Base-by-base conservation (phyloP, 2,888 invertebrate species). In the Chorisops tibialis region DNA sequence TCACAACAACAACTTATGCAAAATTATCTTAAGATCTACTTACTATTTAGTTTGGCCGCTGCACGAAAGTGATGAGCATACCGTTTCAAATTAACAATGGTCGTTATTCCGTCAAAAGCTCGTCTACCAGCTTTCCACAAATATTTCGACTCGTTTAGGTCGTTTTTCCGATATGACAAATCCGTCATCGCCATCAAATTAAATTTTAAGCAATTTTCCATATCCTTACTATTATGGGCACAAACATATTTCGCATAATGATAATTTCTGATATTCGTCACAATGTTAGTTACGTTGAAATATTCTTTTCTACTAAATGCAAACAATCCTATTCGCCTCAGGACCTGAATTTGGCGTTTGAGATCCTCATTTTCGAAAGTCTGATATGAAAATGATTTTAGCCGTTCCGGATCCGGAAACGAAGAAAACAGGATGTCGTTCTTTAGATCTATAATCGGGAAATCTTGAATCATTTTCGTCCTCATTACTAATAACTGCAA, bases 271-370 rank as follows among this genome's bases (percentile, higher is more conserved):
- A 43, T 18, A 1, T 24, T 16, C 16, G 3, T 30, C 11, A 56
- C 24, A 45, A 56, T 43, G 1, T n/a, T 9, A 4, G 45, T 56
- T 4, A 16, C 43, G 6, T 56, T 45, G 11, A 12, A 11, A 18
- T 45, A 45, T 16, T 43, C 45, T 12, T 14, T 11, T 7, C 18
- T 18, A 4, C 24, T 24, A 21, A 56, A 16, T 2, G 30, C 45
- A 21, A 39, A 30, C 7, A 56, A 7, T 3, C 45, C 56, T 7
- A 21, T 38, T 24, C 43, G 43, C 18, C 21, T n/a, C 18, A 56
- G 16, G 5, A 45, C 43, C 56, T 56, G 43, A 14, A 56, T 11
- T 45, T 56, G 56, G 5, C 56, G 56, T 43, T 43, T 56, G 43
- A 56, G 18, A 30, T 22, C n/a, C 56, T 56, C 56, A 35, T 56